phyloP scores from a whole-genome alignment of 2,113 vertebrate species.

The Zingel zingel region DNA sequence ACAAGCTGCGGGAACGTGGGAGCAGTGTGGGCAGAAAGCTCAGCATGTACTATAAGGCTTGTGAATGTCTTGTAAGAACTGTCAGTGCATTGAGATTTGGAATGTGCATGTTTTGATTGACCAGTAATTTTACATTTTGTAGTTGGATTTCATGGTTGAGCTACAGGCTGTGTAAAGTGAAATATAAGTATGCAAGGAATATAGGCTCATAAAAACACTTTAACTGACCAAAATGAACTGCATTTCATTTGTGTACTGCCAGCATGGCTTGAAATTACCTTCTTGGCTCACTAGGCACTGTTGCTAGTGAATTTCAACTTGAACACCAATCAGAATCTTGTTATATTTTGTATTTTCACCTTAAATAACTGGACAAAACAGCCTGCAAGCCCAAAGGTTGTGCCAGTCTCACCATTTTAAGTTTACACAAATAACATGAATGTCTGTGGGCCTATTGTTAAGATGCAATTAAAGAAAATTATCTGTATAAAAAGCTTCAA shows the following conservation, averaged over 20 bases:
- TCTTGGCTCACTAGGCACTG: constrained; percentile 61
- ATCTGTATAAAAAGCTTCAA: not conserved
- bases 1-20: constrained; percentile 60
- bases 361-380: constrained; percentile 29
- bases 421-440: not conserved
- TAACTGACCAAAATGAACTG: constrained; percentile 56
- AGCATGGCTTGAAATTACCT: constrained; percentile 68
- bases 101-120: constrained; percentile 65
- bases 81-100: constrained; percentile 37
- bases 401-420: not conserved
- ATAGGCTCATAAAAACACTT: constrained; percentile 60
- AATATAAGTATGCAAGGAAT: constrained; percentile 52
- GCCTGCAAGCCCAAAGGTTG: not conserved
- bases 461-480: not conserved
- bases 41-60: constrained; percentile 40
- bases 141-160: constrained; percentile 50
- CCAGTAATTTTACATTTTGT: constrained; percentile 69
- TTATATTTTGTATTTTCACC: constrained; percentile 4
- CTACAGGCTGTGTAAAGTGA: constrained; percentile 54
- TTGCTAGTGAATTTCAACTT: constrained; percentile 46
- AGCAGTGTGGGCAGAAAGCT: constrained; percentile 58
- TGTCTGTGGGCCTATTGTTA: not conserved
- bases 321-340: constrained; percentile 14
- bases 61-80: constrained; percentile 53
- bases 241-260: constrained; percentile 67